Evolutionary conservation across 2,888 invertebrate genomes (phyloP).

Genomic region (Ectobius pallidus): DNA sequence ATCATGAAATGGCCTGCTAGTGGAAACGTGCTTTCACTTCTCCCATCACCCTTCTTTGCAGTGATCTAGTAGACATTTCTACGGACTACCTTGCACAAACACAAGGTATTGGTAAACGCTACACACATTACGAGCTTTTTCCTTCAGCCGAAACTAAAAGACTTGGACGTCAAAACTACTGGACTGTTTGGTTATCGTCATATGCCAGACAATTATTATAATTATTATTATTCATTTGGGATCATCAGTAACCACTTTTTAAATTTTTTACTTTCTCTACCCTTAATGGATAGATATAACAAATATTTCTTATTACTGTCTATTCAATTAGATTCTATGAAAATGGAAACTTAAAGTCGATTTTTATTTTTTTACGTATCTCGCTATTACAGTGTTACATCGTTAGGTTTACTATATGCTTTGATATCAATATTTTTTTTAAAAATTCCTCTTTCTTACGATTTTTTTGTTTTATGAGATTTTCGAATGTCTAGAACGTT

Average conservation of each 20-base stretch:
- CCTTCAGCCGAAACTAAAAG: not conserved
- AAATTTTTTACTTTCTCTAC: not conserved
- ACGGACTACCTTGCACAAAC: not conserved
- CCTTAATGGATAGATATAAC: slow-evolving; percentile 24
- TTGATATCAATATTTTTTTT: slow-evolving; percentile 8
- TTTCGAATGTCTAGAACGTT: slow-evolving; percentile 22
- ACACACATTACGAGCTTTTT: not conserved
- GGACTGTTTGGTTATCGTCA: not conserved
- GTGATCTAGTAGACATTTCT: not conserved
- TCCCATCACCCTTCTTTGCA: not conserved
- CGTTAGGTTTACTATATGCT: slow-evolving; percentile 1
- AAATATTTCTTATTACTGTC: slow-evolving; percentile 26
- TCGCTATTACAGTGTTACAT: slow-evolving; percentile 23
- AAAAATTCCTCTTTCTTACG: not conserved
- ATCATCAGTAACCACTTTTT: not conserved
- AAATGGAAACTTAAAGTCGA: slow-evolving; percentile 3
- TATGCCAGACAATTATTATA: not conserved
- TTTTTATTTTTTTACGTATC: slow-evolving; percentile 18
- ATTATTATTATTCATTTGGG: too few species aligned
- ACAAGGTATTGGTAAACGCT: not conserved
- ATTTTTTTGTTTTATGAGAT: slow-evolving; percentile 16
- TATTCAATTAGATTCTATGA: slow-evolving; percentile 21
- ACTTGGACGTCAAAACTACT: slow-evolving; percentile 2
- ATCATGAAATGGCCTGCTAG: too few species aligned
- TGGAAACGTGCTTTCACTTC: not conserved